Conservation (phyloP, 2,888 invertebrate species). For the Drosophila aldrichi region DNA sequence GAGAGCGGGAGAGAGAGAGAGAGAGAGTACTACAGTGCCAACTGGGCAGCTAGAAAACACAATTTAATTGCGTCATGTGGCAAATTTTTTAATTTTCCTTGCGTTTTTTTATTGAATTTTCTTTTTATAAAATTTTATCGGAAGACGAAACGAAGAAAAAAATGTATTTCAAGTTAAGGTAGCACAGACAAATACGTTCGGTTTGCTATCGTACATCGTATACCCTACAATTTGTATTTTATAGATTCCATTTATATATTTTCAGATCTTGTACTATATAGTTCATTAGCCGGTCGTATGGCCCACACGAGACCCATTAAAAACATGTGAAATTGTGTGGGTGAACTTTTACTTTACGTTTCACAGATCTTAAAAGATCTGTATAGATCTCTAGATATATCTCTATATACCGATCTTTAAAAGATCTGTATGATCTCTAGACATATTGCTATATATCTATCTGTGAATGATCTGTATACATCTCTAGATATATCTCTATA, state of each 20-base stretch:
- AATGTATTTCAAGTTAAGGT: slow-evolving; percentile 13
- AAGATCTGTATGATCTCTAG: too few relatives aligned
- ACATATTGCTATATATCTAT: neutral
- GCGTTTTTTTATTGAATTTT: slow-evolving; percentile 23
- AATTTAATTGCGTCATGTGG: slow-evolving; percentile 56
- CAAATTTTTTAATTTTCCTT: slow-evolving; percentile 6
- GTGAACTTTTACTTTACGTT: slow-evolving; percentile 30
- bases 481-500: neutral
- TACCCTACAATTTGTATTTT: neutral
- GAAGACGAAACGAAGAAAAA: neutral
- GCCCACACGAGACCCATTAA: slow-evolving; percentile 12
- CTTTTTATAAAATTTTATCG: slow-evolving; percentile 13
- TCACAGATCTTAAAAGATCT: slow-evolving; percentile 25
- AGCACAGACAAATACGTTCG: neutral
- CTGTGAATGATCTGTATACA: too few relatives aligned
- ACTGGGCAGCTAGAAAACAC: slow-evolving; percentile 36
- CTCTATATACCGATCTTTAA: neutral
- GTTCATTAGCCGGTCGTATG: slow-evolving; percentile 27
- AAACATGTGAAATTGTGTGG: slow-evolving; percentile 59
- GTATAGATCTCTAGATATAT: neutral
- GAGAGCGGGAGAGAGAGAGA: slow-evolving; percentile 4
- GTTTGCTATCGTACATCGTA: neutral
- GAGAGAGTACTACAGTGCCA: slow-evolving; percentile 53
- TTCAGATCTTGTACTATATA: slow-evolving; percentile 11
- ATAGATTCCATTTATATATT: neutral